Conservation (phyloP, 2,888 invertebrate genomes). For the Leptothorax acervorum region DNA sequence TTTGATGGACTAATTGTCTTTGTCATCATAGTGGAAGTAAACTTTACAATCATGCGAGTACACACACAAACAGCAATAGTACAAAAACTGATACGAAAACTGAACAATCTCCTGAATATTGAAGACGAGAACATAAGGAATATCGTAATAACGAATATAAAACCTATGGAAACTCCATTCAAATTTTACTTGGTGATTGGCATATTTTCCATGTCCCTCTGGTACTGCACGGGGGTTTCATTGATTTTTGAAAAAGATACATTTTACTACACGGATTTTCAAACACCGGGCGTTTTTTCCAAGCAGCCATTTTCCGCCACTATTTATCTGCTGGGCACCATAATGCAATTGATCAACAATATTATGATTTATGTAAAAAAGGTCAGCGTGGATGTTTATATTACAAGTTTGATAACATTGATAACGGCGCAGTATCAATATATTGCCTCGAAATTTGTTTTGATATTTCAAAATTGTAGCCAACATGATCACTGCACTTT, state of each 20-base stretch:
- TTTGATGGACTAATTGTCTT: not conserved
- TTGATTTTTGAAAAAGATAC: not conserved
- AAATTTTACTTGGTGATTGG: not conserved
- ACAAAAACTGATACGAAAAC: not conserved
- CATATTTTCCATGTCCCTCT: not conserved
- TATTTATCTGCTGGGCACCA: not conserved
- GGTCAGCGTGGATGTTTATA: not conserved
- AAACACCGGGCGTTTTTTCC: not conserved
- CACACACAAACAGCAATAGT: not conserved
- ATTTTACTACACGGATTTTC: not conserved
- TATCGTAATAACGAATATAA: not conserved
- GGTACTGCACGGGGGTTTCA: not conserved
- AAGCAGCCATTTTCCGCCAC: not conserved
- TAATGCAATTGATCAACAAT: not conserved
- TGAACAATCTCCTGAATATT: not conserved
- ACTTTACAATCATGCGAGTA: not conserved
- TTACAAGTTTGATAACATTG: not conserved
- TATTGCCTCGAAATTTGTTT: not conserved
- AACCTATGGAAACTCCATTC: not conserved
- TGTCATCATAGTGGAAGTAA: not conserved
- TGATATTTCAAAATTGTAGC: not conserved
- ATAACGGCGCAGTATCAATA: conserved; percentile 31
- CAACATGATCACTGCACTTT: not conserved
- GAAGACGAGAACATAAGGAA: not conserved
- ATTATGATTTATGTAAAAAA: not conserved